Evolutionary conservation across 2,888 invertebrate genomes (phyloP), one percentile per base, ranked within the genome.

Genomic region (Rotaria socialis): DNA sequence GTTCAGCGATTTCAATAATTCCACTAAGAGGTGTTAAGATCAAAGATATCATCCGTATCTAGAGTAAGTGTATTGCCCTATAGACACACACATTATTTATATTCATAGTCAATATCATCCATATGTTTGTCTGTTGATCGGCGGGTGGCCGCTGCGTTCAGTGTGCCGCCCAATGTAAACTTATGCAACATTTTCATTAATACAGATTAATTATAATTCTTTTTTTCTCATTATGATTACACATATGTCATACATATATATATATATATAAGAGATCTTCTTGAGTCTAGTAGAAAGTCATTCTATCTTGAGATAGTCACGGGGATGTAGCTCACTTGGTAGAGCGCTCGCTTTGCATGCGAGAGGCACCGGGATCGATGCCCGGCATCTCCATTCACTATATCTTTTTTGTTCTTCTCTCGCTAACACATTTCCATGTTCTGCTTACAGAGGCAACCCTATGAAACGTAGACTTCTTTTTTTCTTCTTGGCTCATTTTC

Each of bases 311-410:
- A 3, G 35, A 16, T 35, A 35, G 35, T 10, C 43, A 80, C 14
- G 86, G 86, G 86, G 86, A 86, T 67, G 86, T 86, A 86, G 86
- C 86, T 86, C 86, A 86, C 67, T 47, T 84, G 86, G 86, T 86
- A 86, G 86, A 86, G 84, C 86, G 86, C 67, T 67, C 86, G 86
- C 84, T 86, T 86, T 67, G 86, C 86, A 86, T 86, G 84, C 86
- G 86, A 67, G 67, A 86, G 86, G 86, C 84, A 84, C 86, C 86
- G 86, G 84, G 86, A 84, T 86, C 86, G 84, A 86, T 86, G 84
- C 86, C 84, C 86, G 86, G 86, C 86, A 86, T 86, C 86, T 86
- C 84, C 86, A 86, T 2, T 67, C 35, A 41, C n/a, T 24, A 14
- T 67, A 35, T 35, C 10, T 24, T 22, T 80, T 80, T 80, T n/a